Evolutionary conservation across 2,797 vertebrate genomes (phyloP).

Genomic region (Austrolebias charrua): DNA sequence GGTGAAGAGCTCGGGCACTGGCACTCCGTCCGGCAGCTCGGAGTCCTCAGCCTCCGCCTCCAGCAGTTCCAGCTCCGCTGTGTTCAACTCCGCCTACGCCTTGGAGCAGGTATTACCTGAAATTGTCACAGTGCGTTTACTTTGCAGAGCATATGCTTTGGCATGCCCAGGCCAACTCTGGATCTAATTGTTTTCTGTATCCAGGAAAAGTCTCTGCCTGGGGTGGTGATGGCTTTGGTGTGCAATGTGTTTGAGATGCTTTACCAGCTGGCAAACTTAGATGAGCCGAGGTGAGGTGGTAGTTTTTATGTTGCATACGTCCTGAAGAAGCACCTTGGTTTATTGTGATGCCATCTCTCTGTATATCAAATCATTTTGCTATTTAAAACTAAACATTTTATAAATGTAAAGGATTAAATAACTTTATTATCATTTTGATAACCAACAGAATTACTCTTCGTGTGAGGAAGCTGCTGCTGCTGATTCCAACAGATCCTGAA

Average conservation of each 20-base stretch:
- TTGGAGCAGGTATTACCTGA: conserved; percentile 90
- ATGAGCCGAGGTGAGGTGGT: conserved; percentile 86
- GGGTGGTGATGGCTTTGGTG: conserved; percentile 97
- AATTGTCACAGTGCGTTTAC: neutral
- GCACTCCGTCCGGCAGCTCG: conserved; percentile 94
- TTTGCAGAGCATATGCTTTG: neutral
- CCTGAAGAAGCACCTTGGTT: too few species aligned
- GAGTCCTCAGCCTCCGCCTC: conserved; percentile 92
- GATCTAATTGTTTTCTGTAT: conserved; percentile 11
- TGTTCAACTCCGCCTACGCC: conserved; percentile 91
- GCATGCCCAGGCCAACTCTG: neutral
- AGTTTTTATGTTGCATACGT: neutral
- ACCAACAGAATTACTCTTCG: conserved; percentile 91
- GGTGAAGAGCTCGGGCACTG: conserved; percentile 94
- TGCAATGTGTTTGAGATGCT: conserved; percentile 99
- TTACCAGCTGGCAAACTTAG: conserved; percentile 96
- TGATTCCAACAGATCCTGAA: conserved; percentile 97
- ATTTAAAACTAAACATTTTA: neutral
- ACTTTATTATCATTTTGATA: neutral
- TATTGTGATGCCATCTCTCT: conserved; percentile 2
- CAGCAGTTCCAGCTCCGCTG: conserved; percentile 88
- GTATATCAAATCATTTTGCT: neutral
- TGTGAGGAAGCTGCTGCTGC: conserved; percentile 92
- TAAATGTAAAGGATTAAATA: neutral
- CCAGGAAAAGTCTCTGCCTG: conserved; percentile 97